These are phyloP conservation scores for Laticauda colubrina DNA, from an alignment of 2,113 vertebrate species.

Conservation along the genomic window DNA sequence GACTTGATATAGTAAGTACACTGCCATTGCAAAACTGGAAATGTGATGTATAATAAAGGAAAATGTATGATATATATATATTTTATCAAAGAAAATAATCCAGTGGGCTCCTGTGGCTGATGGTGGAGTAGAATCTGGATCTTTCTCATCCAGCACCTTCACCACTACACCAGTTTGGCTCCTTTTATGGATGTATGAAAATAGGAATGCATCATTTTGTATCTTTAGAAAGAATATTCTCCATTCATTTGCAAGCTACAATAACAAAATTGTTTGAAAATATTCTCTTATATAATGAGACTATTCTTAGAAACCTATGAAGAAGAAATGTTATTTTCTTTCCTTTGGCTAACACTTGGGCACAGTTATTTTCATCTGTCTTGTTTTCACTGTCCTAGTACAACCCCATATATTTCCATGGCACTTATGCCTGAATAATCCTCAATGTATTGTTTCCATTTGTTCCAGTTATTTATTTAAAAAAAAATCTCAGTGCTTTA, in stretches of 20 bases:
- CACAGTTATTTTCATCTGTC: neutral
- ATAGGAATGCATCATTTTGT: neutral
- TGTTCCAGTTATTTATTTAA: neutral
- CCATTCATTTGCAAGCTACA: neutral
- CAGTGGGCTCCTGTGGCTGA: neutral
- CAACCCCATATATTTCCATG: neutral
- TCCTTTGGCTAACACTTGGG: neutral
- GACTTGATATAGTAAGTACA: no score
- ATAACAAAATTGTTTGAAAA: neutral
- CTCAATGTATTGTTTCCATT: neutral
- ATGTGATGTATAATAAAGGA: no score
- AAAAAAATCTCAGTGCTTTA: neutral
- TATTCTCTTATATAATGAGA: neutral
- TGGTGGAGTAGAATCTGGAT: neutral
- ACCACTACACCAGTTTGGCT: neutral
- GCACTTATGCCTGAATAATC: constrained; percentile 16
- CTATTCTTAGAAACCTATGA: neutral
- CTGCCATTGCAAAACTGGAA: no score
- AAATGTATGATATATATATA: no score
- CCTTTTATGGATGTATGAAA: neutral
- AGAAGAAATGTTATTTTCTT: no score
- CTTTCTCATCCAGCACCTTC: neutral
- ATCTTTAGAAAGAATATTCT: neutral
- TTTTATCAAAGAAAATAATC: no score
- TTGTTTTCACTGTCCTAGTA: rapidly evolving